Percentiles rank a stretch among this genome's conserved stretches.
Conservation (phyloP, 2,888 invertebrate genomes). For the Coelinius sp. region DNA sequence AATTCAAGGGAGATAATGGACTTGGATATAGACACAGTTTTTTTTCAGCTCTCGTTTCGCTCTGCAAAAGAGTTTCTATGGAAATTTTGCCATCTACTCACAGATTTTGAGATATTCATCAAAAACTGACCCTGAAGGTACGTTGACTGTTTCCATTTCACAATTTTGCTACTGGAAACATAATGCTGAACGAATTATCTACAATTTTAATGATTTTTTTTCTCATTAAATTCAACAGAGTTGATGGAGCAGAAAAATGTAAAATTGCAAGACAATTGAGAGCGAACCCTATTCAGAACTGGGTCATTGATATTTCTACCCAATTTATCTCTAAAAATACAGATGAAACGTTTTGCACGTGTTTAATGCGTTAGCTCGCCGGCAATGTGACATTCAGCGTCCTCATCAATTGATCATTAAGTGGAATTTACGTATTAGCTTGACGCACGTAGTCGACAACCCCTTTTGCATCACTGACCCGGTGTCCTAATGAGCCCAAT, state of each 20-base stretch:
- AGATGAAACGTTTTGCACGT: slow-evolving; percentile 32
- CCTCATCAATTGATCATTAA: slow-evolving; percentile 38
- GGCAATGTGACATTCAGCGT: slow-evolving; percentile 40
- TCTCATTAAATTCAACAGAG: too few relatives aligned
- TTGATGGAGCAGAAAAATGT: background rate
- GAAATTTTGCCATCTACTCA: too few relatives aligned
- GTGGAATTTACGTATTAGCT: slow-evolving; percentile 30
- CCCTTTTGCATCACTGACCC: slow-evolving; percentile 13
- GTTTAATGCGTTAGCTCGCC: slow-evolving; percentile 3
- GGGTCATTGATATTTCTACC: slow-evolving; percentile 37
- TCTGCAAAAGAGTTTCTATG: too few relatives aligned
- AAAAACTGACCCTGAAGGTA: too few relatives aligned
- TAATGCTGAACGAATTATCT: background rate
- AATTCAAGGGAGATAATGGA: background rate
- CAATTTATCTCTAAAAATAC: slow-evolving; percentile 6
- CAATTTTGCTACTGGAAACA: too few relatives aligned
- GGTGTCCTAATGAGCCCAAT: slow-evolving; percentile 5
- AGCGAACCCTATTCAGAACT: slow-evolving; percentile 14
- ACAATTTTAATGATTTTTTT: background rate
- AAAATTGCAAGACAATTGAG: background rate
- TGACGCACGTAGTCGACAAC: slow-evolving; percentile 23
- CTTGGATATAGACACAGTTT: too few relatives aligned
- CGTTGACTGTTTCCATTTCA: too few relatives aligned
- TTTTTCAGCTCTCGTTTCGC: too few relatives aligned
- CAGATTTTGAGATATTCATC: too few relatives aligned